Percentiles rank a stretch among this genome's conserved stretches.
These are phyloP conservation scores for Turnix velox DNA, from an alignment of 2,113 vertebrate genomes.

Conservation along the genomic window DNA sequence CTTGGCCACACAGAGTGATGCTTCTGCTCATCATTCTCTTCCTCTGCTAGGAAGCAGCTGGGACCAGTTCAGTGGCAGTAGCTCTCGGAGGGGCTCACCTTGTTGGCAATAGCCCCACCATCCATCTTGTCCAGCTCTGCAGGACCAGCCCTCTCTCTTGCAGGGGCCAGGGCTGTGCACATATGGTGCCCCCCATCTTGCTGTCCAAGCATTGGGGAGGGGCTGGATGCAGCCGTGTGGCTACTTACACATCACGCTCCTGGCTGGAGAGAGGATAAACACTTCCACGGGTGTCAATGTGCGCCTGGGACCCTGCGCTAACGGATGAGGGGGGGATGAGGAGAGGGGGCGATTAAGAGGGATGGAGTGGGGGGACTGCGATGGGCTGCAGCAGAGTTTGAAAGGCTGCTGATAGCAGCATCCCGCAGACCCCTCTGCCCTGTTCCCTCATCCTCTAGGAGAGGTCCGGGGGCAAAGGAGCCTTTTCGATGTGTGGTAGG, in stretches of 20 bases:
- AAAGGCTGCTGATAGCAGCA: not conserved
- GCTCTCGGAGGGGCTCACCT: not conserved
- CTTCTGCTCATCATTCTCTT: rapidly evolving
- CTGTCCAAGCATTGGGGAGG: not conserved
- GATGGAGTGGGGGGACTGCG: too few species aligned
- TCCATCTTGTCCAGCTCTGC: not conserved
- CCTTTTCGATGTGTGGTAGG: rapidly evolving
- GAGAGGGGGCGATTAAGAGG: too few species aligned
- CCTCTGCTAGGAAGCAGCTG: not conserved
- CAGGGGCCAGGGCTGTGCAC: not conserved
- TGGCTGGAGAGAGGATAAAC: not conserved
- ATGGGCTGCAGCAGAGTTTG: not conserved
- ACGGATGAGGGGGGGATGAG: too few species aligned
- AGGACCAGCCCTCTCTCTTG: rapidly evolving
- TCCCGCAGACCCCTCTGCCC: not conserved
- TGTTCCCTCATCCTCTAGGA: too few species aligned
- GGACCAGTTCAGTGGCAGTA: rapidly evolving
- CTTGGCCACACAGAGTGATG: not conserved
- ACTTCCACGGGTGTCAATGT: not conserved
- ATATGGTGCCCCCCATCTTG: not conserved
- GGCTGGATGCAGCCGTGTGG: rapidly evolving
- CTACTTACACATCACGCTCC: rapidly evolving
- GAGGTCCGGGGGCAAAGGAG: not conserved
- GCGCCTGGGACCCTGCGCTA: rapidly evolving
- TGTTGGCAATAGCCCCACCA: rapidly evolving